phyloP scores from a whole-genome alignment of 2,113 vertebrate genomes.

The Polyodon spathula region DNA sequence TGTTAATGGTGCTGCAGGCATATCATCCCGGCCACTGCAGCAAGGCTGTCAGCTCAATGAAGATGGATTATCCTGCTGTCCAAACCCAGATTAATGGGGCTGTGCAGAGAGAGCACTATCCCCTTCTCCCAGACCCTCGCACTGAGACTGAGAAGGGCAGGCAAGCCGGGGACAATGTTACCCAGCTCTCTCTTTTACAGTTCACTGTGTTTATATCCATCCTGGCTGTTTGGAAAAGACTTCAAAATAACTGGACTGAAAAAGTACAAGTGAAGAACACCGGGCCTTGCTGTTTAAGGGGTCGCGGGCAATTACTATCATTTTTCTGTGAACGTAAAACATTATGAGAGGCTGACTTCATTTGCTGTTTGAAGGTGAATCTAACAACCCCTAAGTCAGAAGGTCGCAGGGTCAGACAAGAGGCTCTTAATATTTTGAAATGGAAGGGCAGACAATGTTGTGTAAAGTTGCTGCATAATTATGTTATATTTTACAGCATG shows the following conservation, averaged over 20 bases:
- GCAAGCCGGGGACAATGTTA: neutral
- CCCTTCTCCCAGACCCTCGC: neutral
- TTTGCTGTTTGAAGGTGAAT: too few species aligned
- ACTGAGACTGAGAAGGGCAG: neutral
- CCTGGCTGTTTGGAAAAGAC: neutral
- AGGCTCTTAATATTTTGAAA: too few species aligned
- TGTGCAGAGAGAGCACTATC: neutral
- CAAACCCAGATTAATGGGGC: neutral
- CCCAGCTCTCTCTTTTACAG: slow-evolving; percentile 11
- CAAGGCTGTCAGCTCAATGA: slow-evolving; percentile 5
- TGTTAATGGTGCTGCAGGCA: neutral
- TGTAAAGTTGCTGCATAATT: too few species aligned
- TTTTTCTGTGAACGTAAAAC: neutral
- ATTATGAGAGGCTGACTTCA: too few species aligned
- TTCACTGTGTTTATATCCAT: neutral
- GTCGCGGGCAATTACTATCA: neutral
- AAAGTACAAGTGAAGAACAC: neutral
- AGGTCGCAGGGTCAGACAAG: too few species aligned
- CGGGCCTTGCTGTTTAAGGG: neutral
- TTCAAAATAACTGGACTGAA: slow-evolving; percentile 2
- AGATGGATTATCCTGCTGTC: slow-evolving; percentile 11
- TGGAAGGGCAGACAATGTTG: too few species aligned
- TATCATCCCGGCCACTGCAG: neutral
- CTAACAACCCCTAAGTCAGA: too few species aligned
- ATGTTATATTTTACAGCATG: too few species aligned